Evolutionary conservation across 1,140 invertebrate genomes (phyloP), one percentile per base, ranked within the genome.

Genomic region (Odontomachus brunneus): DNA sequence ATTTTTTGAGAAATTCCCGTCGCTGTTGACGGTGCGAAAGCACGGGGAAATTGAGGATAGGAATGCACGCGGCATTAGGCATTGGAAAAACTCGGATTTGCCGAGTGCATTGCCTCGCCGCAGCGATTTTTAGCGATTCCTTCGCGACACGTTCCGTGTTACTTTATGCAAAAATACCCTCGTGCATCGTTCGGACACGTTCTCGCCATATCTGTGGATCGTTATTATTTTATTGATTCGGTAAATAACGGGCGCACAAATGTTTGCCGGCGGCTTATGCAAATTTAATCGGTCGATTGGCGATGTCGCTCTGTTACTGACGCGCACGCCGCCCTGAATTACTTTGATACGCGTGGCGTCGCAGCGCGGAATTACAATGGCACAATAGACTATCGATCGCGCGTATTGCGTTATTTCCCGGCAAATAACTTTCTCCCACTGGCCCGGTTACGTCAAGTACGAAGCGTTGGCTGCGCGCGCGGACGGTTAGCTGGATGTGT

Each of bases 331-430:
- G 49, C 55, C n/a, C 63, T 69, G 75, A 78, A 78, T 78, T 78
- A 78, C 63, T 78, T 78, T 78, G 75, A 78, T 78, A 78, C 74
- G 74, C 33, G 19, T 55, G 24, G 74, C 74, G 44, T 66, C 74
- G 55, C 62, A 76, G 24, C 62, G 53, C 66, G 60, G 85, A 71
- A 72, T 57, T 53, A 78, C 71, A 88, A 88, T 84, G 81, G 83
- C 86, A 83, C 72, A 81, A 84, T 82, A 83, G 67, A 81, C 51
- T 83, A 76, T 73, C 84, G 85, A 85, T 69, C 84, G 63, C 57
- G 17, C 33, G 17, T 69, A 69, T 78, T 22, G 22, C 15, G 49
- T 80, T 80, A 80, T 80, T 80, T 82, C 63, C 76, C 49, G 81
- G 63, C 60, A 67, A 82, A 82, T 65, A 84, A 88, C 78, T 83